Percentiles rank a stretch among this genome's conserved stretches.
Evolutionary conservation across 2,113 vertebrate genomes (phyloP).

Genomic region (Trogon surrucura): DNA sequence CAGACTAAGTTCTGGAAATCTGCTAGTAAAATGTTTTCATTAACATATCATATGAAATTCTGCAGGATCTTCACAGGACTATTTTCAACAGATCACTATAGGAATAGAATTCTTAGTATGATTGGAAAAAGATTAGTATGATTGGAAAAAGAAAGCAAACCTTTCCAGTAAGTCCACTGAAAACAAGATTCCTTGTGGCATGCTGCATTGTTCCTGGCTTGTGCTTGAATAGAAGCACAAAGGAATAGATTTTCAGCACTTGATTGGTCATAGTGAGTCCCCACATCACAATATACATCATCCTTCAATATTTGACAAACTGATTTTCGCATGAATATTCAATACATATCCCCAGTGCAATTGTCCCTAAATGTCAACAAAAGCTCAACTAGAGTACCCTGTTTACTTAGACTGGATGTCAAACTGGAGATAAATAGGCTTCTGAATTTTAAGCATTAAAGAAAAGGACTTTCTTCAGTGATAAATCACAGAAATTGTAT

Average conservation of each 20-base stretch:
- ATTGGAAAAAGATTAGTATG: background rate
- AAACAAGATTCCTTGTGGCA: background rate
- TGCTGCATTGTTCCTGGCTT: background rate
- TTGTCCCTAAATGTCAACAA: slow-evolving; percentile 8
- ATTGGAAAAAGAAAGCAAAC: background rate
- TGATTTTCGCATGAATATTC: background rate
- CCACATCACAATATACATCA: background rate
- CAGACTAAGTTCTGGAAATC: background rate
- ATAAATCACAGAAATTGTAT: background rate
- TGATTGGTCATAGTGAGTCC: background rate
- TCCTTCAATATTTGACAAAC: background rate
- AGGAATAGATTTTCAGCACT: background rate
- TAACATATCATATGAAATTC: background rate
- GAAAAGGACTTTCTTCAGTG: background rate
- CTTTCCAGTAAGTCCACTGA: background rate
- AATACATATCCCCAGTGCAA: background rate
- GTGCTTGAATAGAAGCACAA: background rate
- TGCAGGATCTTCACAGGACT: background rate
- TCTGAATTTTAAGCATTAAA: slow-evolving; percentile 5
- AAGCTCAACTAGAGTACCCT: background rate
- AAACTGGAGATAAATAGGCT: background rate
- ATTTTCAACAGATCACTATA: background rate
- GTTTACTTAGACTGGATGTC: slow-evolving; percentile 10
- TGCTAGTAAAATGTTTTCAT: background rate
- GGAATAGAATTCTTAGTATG: background rate